Evolutionary conservation across 2,888 invertebrate genomes (phyloP), one percentile per base, ranked within the genome.

Genomic region (Sipha maydis): DNA sequence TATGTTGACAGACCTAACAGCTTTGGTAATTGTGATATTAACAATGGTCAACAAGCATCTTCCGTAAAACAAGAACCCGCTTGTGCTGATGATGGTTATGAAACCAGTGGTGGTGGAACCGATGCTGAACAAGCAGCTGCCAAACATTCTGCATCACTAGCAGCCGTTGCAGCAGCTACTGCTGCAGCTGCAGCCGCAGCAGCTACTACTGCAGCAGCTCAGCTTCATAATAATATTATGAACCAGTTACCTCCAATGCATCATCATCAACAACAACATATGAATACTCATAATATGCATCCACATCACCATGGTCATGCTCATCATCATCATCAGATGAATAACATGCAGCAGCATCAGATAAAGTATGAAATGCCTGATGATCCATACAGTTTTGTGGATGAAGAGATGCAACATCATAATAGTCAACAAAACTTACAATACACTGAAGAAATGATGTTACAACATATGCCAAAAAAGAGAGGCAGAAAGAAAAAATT

Each of bases 321-420:
- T 21, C 89, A 89, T 54, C 90, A 90, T 71, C 90, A 89, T 48
- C 90, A 90, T 79, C 73, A 56, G 28, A 90, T 90, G 75, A 89
- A 89, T 38, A 89, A 90, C 31, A 88, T 88, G 80, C 86, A 80
- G 41, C 86, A 79, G 25, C 86, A 85, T 2, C 90, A 90, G 56
- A 89, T 90, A 34, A 91, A 91, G 67, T 90, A 91, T 77, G 90
- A 90, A 61, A 90, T 90, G 90, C 90, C 90, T 21, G 90, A 91
- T 41, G 96, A 96, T 92, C 96, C 96, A 5, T 97, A 97, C 92
- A 96, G 95, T 91, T 97, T 97, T 92, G 96, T 97, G 90, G 96
- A 96, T 92, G 96, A 96, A 83, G 90, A 90, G 19, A 89, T 89
- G 67, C 86, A 89, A 31, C 90, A 90, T 48, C 80, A 75, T 41